Percentiles rank a stretch among this genome's conserved stretches.
Evolutionary conservation across 2,113 vertebrate genomes (phyloP).

Genomic region (Geothlypis trichas): DNA sequence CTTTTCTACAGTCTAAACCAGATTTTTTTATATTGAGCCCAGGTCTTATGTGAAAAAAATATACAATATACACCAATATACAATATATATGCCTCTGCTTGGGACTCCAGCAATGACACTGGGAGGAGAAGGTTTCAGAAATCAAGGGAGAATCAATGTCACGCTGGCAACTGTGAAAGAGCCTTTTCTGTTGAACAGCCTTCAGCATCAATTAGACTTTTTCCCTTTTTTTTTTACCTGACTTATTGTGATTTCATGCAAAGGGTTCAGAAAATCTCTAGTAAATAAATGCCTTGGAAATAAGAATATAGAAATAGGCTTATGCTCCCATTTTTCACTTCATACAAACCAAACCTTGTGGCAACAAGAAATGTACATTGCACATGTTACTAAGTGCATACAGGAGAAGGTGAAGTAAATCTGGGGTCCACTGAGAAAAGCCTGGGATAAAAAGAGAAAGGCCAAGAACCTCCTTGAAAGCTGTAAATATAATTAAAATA

Average conservation of each 20-base stretch:
- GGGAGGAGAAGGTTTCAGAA: background rate
- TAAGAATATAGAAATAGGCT: background rate
- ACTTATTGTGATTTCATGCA: background rate
- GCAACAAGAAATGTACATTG: background rate
- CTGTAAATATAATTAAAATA: conserved; percentile 36
- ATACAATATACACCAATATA: background rate
- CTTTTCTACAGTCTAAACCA: background rate
- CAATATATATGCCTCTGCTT: background rate
- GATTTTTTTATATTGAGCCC: background rate
- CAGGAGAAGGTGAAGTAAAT: background rate
- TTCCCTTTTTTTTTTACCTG: background rate
- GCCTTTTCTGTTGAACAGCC: background rate
- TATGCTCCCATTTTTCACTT: background rate
- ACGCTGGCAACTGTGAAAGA: background rate
- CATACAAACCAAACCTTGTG: background rate
- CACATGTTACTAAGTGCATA: accelerated
- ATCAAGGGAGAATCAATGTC: background rate
- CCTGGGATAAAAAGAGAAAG: background rate
- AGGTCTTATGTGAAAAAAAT: background rate
- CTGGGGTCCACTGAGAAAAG: background rate
- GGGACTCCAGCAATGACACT: background rate
- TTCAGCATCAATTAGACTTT: background rate
- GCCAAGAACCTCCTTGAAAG: background rate
- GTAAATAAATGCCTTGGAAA: background rate
- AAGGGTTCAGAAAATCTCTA: background rate